Evolutionary conservation across 2,888 invertebrate genomes (phyloP).

Genomic region (Oegoconia quadripuncta): DNA sequence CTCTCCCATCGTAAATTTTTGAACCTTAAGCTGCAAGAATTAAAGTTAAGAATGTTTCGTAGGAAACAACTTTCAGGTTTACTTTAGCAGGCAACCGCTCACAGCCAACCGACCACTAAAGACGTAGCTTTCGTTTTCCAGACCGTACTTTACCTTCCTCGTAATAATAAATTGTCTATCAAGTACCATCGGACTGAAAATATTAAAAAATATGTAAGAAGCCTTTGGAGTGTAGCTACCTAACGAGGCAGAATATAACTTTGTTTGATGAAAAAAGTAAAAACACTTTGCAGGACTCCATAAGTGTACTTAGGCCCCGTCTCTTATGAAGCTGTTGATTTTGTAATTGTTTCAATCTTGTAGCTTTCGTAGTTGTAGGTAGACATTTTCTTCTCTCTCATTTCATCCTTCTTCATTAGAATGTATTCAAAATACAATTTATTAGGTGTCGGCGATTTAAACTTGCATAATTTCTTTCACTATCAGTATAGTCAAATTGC

Average conservation of each 20-base stretch:
- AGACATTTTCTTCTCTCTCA: too few relatives aligned
- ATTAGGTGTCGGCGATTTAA: too few relatives aligned
- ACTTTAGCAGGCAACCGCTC: neutral
- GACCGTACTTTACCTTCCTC: constrained; percentile 6
- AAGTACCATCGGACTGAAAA: constrained; percentile 14
- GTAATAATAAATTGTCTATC: constrained; percentile 18
- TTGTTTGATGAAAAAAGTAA: constrained; percentile 1
- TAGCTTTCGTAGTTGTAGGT: too few relatives aligned
- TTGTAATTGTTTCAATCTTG: too few relatives aligned
- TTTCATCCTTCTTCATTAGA: too few relatives aligned
- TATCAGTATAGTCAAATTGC: too few relatives aligned
- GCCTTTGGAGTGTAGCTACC: neutral
- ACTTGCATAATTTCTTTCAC: too few relatives aligned
- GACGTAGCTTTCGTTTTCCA: constrained; percentile 1
- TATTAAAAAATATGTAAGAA: constrained; percentile 1
- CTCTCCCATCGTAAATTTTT: neutral
- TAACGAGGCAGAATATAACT: constrained; percentile 4
- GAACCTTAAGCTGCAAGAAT: neutral
- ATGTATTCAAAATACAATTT: too few relatives aligned
- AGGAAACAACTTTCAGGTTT: neutral
- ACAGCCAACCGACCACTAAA: neutral
- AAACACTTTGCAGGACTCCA: too few relatives aligned
- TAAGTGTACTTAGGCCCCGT: too few relatives aligned
- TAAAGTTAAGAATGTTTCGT: neutral
- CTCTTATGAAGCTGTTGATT: too few relatives aligned